These are phyloP conservation scores for Craseonycteris thonglongyai DNA, from an alignment of 2,113 vertebrate species.

Conservation along the genomic window DNA sequence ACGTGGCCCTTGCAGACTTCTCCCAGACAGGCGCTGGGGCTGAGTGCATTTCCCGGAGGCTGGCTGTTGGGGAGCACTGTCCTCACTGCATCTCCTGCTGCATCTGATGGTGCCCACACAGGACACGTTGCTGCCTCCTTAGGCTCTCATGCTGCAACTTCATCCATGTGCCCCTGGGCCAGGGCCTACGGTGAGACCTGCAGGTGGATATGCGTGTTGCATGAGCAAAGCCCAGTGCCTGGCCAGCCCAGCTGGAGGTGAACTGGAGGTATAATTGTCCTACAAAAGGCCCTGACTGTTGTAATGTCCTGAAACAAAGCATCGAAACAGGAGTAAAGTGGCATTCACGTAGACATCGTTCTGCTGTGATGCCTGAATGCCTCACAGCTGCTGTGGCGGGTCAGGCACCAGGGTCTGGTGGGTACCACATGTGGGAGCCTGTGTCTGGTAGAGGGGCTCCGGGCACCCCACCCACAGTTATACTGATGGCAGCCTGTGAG, in stretches of 20 bases:
- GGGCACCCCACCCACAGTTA: background rate
- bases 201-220: background rate
- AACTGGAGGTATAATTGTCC: too few species aligned
- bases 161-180: too few species aligned
- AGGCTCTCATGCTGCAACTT: background rate
- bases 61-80: background rate
- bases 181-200: too few species aligned
- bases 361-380: background rate
- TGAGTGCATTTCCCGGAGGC: background rate
- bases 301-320: background rate
- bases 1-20: background rate
- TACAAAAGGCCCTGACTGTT: background rate
- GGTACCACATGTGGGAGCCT: background rate
- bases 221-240: background rate
- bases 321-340: background rate
- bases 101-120: background rate
- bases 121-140: background rate
- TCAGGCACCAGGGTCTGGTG: rapidly evolving
- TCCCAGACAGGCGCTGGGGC: background rate
- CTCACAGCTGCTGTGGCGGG: rapidly evolving
- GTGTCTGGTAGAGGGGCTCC: background rate
- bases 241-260: background rate
- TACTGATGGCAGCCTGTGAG: background rate
- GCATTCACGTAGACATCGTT: background rate
- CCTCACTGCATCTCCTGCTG: background rate